These are phyloP conservation scores for Phyllotis vaccarum DNA, from an alignment of 2,797 vertebrate genomes.

Conservation along the genomic window DNA sequence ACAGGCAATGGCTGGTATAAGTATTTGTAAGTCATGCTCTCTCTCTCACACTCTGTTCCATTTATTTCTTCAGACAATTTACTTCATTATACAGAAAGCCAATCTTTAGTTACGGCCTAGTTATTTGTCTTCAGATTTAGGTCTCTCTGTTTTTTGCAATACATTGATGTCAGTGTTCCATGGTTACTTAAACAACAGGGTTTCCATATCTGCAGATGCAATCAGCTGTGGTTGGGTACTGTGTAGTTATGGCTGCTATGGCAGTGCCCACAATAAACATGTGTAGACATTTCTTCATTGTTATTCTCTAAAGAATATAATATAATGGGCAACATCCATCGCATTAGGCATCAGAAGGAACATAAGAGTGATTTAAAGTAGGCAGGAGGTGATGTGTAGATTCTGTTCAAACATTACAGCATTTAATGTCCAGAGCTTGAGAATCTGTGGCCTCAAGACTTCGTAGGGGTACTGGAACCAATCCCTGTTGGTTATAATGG, in stretches of 20 bases:
- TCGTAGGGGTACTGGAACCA: neutral
- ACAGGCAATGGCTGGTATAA: neutral
- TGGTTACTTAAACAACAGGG: neutral
- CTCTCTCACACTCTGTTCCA: neutral
- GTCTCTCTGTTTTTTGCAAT: neutral
- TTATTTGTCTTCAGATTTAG: neutral
- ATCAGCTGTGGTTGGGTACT: neutral
- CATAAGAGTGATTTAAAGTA: neutral
- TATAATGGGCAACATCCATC: neutral
- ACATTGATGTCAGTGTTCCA: neutral
- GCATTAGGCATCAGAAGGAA: neutral
- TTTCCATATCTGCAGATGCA: neutral
- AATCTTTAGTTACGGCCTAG: neutral
- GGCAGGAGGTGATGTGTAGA: neutral
- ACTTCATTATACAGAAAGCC: slow-evolving; percentile 52
- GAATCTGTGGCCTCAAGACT: neutral
- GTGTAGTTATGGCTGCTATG: neutral
- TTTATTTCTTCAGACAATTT: slow-evolving; percentile 52
- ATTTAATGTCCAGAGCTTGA: neutral
- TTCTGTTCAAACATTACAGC: neutral
- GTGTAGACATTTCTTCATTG: neutral
- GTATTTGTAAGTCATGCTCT: neutral
- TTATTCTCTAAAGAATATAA: neutral
- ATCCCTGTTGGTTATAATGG: neutral
- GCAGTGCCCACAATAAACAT: neutral